These are phyloP conservation scores for Phymanthus crucifer DNA, from an alignment of 92 coral and sea anemone genomes.

Conservation along the genomic window DNA sequence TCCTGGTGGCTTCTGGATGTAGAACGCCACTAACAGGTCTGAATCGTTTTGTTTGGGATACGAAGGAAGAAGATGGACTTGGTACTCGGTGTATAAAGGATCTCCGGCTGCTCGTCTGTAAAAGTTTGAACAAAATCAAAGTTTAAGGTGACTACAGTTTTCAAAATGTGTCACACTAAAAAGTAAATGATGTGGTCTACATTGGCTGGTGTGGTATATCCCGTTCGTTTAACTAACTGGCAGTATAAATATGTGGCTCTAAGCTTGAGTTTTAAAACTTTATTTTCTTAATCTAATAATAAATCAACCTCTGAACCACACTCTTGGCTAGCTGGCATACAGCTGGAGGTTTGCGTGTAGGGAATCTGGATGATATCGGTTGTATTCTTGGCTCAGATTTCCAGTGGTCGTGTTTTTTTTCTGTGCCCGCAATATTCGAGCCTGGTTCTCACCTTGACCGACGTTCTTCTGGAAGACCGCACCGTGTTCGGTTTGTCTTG, in stretches of 20 bases:
- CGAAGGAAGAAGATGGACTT: slow-evolving; percentile 26
- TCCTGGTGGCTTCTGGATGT: slow-evolving; percentile 33
- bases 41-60: slow-evolving; percentile 27
- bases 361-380: no score
- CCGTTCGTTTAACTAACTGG: no score
- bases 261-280: no score
- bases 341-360: no score
- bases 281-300: no score
- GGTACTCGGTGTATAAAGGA: slow-evolving; percentile 15
- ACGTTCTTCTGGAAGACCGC: slow-evolving; percentile 22
- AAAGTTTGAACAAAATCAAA: not conserved
- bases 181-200: not conserved
- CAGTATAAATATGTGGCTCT: no score
- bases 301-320: no score
- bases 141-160: not conserved
- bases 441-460: slow-evolving; percentile 17
- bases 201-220: no score
- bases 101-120: slow-evolving; percentile 17
- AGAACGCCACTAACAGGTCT: slow-evolving; percentile 22
- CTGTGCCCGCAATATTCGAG: no score
- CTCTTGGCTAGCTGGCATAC: no score
- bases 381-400: no score
- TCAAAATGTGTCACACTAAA: not conserved
- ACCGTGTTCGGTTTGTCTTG: slow-evolving; percentile 8
- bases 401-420: no score